These are phyloP conservation scores for Atopsyche davidsoni DNA, from an alignment of 1,140 invertebrate genomes.

Conservation along the genomic window DNA sequence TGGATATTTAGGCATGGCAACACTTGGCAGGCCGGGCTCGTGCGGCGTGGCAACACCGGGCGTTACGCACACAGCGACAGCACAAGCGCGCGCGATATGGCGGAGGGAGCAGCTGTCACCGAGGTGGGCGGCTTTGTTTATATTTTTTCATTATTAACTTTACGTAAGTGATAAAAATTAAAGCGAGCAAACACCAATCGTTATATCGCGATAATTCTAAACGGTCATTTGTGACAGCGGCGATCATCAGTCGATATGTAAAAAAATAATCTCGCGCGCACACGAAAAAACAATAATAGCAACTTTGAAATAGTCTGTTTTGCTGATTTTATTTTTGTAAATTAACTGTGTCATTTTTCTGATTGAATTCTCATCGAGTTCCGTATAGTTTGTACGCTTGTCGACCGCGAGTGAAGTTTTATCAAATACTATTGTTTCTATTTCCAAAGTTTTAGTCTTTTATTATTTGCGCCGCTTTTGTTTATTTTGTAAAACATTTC, in stretches of 20 bases:
- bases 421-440: background rate
- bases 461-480: too few species aligned
- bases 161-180: too few species aligned
- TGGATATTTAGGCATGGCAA: too few species aligned
- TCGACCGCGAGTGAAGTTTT: background rate
- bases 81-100: background rate
- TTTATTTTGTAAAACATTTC: too few species aligned
- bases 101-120: background rate
- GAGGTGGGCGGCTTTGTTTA: background rate
- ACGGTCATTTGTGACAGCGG: background rate
- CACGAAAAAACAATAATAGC: background rate
- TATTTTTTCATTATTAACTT: too few species aligned
- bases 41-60: too few species aligned
- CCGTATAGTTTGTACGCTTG: background rate
- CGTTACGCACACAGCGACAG: background rate
- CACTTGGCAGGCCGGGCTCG: too few species aligned
- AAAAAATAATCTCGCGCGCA: background rate
- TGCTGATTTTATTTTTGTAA: background rate
- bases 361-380: background rate
- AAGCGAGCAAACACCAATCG: background rate
- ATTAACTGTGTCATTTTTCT: background rate
- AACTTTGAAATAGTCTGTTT: background rate
- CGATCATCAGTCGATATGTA: background rate
- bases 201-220: background rate
- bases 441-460: background rate